phyloP scores from a whole-genome alignment of 2,888 invertebrate genomes.

The Troides oblongomaculatus region DNA sequence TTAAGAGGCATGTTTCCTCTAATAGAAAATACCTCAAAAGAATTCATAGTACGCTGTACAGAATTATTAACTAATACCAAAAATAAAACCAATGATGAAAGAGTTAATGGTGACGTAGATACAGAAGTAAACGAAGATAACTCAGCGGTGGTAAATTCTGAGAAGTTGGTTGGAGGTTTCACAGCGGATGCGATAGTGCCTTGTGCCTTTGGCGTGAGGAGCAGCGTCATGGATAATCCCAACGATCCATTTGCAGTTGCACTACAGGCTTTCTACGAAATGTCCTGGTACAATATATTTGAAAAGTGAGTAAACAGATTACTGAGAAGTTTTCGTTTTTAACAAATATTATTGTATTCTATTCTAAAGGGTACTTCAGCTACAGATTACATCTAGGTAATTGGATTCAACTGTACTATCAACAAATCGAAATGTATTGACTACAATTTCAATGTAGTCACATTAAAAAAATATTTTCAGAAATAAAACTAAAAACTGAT shows the following conservation, averaged over 20 bases:
- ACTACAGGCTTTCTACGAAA: constrained; percentile 69
- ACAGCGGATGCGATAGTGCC: constrained; percentile 75
- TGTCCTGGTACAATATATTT: constrained; percentile 64
- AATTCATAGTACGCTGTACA: constrained; percentile 55
- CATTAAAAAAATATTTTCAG: no score
- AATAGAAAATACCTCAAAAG: constrained; percentile 64
- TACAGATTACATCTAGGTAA: no score
- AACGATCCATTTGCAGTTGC: constrained; percentile 71
- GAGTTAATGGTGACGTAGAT: background rate
- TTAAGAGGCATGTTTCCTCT: constrained; percentile 70
- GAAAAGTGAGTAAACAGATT: constrained; percentile 61
- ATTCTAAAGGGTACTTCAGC: no score
- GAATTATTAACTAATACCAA: constrained; percentile 42
- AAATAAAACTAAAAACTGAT: no score
- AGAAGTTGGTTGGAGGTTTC: constrained; percentile 67
- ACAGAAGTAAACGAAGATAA: constrained; percentile 14
- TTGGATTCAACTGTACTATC: no score
- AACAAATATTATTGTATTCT: no score
- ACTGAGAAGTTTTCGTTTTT: no score
- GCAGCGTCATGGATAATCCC: constrained; percentile 67
- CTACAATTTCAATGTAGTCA: no score
- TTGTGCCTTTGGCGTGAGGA: constrained; percentile 71
- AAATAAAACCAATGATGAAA: constrained; percentile 28
- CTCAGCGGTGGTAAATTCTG: constrained; percentile 53
- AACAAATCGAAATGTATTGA: no score